Evolutionary conservation across 2,797 vertebrate genomes (phyloP).

Genomic region (Cottoperca gobio): DNA sequence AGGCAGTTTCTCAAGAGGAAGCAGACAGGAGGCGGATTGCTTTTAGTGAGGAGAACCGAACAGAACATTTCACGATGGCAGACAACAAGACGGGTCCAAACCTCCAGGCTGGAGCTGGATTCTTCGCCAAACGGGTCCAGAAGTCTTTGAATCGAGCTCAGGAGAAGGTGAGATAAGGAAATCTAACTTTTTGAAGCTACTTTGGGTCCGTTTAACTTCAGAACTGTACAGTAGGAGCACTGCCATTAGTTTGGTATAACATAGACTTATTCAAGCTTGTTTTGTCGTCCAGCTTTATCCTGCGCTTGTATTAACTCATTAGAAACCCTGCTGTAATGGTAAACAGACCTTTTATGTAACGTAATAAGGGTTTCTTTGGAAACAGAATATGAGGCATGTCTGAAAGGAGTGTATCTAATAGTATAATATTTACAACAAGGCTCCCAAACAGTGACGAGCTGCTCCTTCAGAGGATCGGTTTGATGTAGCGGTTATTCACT

Average conservation of each 20-base stretch:
- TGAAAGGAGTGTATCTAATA: background rate
- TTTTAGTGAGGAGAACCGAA: background rate
- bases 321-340: background rate
- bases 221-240: rapidly evolving
- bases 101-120: conserved; percentile 89
- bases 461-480: background rate
- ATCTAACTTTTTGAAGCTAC: rapidly evolving
- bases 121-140: conserved; percentile 93
- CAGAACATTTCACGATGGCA: conserved; percentile 83
- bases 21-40: conserved; percentile 17
- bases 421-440: background rate
- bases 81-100: conserved; percentile 87
- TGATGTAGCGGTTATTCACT: background rate
- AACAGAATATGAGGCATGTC: background rate
- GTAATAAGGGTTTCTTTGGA: background rate
- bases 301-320: too few species aligned
- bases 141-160: conserved; percentile 93
- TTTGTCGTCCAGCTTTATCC: background rate
- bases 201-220: too few species aligned
- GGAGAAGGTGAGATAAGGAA: conserved; percentile 89
- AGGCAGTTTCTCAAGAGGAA: conserved; percentile 46
- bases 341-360: background rate
- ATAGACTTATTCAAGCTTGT: background rate
- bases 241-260: background rate
- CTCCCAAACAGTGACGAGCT: background rate